Evolutionary conservation across 1,140 invertebrate genomes (phyloP).

Genomic region (Phortica variegata): DNA sequence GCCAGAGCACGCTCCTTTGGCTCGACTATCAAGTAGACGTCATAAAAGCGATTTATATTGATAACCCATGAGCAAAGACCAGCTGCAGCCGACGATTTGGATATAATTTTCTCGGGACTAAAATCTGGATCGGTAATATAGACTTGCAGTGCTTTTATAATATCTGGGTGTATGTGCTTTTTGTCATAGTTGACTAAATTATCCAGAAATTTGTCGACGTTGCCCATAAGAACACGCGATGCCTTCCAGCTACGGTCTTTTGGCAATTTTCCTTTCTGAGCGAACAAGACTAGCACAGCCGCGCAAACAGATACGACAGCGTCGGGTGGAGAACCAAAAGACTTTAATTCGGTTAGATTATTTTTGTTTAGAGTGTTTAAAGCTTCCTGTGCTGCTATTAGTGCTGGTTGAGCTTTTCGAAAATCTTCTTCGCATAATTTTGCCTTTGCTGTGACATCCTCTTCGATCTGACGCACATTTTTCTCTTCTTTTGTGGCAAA

Average conservation of each 20-base stretch:
- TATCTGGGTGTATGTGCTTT: slow-evolving; percentile 86
- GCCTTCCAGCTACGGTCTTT: slow-evolving; percentile 93
- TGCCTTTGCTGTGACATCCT: slow-evolving; percentile 80
- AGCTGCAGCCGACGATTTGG: slow-evolving; percentile 85
- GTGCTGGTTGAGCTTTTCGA: slow-evolving; percentile 85
- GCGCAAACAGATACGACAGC: slow-evolving; percentile 83
- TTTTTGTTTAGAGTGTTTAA: slow-evolving; percentile 91
- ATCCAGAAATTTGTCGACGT: slow-evolving; percentile 80
- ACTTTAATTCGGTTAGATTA: slow-evolving; percentile 92
- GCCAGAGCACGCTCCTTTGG: slow-evolving; percentile 79
- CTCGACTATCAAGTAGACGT: slow-evolving; percentile 89
- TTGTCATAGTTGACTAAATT: slow-evolving; percentile 89
- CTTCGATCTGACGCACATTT: slow-evolving; percentile 86
- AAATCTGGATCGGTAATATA: slow-evolving; percentile 72
- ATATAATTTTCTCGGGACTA: slow-evolving; percentile 78
- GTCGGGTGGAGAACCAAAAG: slow-evolving; percentile 80
- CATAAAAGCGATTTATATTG: slow-evolving; percentile 89
- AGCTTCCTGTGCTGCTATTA: slow-evolving; percentile 85
- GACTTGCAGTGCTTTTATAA: slow-evolving; percentile 72
- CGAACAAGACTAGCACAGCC: slow-evolving; percentile 84
- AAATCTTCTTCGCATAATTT: slow-evolving; percentile 88
- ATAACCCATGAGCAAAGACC: slow-evolving; percentile 93
- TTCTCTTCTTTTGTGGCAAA: slow-evolving; percentile 82
- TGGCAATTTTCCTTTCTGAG: slow-evolving; percentile 83
- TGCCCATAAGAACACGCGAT: slow-evolving; percentile 83